A percentile compares a stretch with the other conserved stretches of the same genome.
Conservation (phyloP, 2,888 invertebrate species). For the Phortica okadai region DNA sequence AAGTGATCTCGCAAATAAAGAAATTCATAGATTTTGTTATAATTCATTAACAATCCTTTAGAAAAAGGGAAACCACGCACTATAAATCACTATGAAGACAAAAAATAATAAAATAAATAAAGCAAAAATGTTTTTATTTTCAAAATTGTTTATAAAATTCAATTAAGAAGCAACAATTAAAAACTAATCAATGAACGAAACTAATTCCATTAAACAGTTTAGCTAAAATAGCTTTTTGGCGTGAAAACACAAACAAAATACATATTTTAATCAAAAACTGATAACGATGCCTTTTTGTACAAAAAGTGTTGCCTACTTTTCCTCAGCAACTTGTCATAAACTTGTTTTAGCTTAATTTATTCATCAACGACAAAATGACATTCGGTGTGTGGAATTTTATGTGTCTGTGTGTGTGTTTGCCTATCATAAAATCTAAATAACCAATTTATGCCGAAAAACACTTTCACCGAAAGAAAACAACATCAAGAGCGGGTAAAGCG, state of each 20-base stretch:
- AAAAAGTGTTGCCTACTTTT: background rate
- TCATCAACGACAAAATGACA: background rate
- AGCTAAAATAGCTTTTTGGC: background rate
- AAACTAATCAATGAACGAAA: background rate
- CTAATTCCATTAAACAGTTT: background rate
- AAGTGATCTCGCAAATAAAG: too few relatives aligned
- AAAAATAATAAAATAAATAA: too few relatives aligned
- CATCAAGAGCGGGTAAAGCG: background rate
- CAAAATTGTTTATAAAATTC: background rate
- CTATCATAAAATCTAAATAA: slow-evolving; percentile 31
- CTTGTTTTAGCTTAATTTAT: background rate
- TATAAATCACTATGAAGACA: too few relatives aligned
- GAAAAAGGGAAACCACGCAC: too few relatives aligned
- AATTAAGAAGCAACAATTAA: background rate
- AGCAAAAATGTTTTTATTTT: background rate
- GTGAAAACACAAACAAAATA: background rate
- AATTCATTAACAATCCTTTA: too few relatives aligned
- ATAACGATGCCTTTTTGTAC: background rate
- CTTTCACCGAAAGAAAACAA: background rate
- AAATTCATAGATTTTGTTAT: too few relatives aligned
- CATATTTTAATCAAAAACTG: background rate
- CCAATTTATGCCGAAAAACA: slow-evolving; percentile 24
- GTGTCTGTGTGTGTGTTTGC: background rate
- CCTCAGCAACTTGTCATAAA: background rate
- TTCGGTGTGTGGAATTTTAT: background rate